Percentiles rank a stretch among this genome's conserved stretches.
Conservation (phyloP, 2,113 vertebrate genomes). For the Scomber colias region DNA sequence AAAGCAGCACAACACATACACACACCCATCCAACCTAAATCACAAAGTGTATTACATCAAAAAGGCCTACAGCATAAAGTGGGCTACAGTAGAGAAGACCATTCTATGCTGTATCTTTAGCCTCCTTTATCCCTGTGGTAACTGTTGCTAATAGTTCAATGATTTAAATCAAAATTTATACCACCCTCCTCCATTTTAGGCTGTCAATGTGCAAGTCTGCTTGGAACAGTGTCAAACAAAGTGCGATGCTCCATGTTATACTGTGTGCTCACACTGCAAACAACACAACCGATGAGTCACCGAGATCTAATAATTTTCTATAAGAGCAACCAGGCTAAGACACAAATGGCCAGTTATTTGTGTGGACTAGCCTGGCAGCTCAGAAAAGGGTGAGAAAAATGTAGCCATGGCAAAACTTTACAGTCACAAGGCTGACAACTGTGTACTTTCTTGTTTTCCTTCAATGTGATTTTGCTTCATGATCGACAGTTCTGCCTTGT, state of each 20-base stretch:
- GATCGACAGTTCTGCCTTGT: neutral
- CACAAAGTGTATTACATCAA: conserved; percentile 9
- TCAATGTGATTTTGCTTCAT: neutral
- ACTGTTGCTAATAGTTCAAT: conserved; percentile 2
- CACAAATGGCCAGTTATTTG: neutral
- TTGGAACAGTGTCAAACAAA: neutral
- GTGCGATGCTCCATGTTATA: conserved; percentile 10
- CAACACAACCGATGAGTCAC: conserved; percentile 10
- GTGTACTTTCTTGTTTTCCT: conserved; percentile 15
- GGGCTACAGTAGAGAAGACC: conserved; percentile 37
- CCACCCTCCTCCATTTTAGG: neutral
- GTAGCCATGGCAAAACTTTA: neutral
- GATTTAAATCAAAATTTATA: too few relatives aligned
- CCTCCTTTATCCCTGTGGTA: conserved; percentile 21
- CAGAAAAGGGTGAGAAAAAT: conserved; percentile 21
- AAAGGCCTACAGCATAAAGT: conserved; percentile 26
- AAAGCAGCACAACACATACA: neutral
- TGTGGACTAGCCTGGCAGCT: conserved; percentile 19
- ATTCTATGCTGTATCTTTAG: neutral
- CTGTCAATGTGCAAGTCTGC: neutral
- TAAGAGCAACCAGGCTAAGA: neutral
- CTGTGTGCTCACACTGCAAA: conserved; percentile 17
- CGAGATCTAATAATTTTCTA: neutral
- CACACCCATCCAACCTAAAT: conserved; percentile 12
- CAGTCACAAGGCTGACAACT: conserved; percentile 8